Conservation (phyloP, 92 coral and sea anemone species). For the Heliopora coerulea region DNA sequence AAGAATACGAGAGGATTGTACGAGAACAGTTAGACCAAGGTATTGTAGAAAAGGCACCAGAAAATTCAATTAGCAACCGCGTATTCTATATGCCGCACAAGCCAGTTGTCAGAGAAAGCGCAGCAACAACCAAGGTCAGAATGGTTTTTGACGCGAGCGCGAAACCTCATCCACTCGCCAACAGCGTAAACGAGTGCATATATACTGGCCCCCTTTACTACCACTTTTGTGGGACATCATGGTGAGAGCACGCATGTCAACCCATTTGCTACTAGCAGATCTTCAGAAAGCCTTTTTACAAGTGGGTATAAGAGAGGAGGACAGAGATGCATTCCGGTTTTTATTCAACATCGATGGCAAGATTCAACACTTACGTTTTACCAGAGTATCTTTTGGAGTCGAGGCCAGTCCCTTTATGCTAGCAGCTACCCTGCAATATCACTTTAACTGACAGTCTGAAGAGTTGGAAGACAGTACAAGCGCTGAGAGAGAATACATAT, state of each 20-base stretch:
- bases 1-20: constrained; percentile 28
- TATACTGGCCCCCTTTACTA: constrained; percentile 47
- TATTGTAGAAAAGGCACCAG: constrained; percentile 34
- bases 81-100: constrained; percentile 54
- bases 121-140: constrained; percentile 51
- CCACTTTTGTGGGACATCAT: constrained; percentile 60
- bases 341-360: constrained; percentile 41
- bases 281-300: constrained; percentile 54
- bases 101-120: constrained; percentile 48
- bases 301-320: constrained; percentile 42
- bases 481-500: constrained; percentile 45
- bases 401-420: constrained; percentile 46
- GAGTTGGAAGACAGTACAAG: not conserved
- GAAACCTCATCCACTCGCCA: constrained; percentile 49
- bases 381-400: constrained; percentile 47
- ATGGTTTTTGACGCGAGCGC: constrained; percentile 63
- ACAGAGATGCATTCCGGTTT: constrained; percentile 49
- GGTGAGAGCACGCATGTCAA: constrained; percentile 59
- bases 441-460: constrained; percentile 16
- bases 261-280: constrained; percentile 45
- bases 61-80: constrained; percentile 23
- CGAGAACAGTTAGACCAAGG: constrained; percentile 32
- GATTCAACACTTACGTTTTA: constrained; percentile 49
- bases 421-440: constrained; percentile 31
- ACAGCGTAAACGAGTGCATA: constrained; percentile 54